Base-by-base conservation (phyloP, 2,113 vertebrate species). In the Catagonus wagneri region DNA sequence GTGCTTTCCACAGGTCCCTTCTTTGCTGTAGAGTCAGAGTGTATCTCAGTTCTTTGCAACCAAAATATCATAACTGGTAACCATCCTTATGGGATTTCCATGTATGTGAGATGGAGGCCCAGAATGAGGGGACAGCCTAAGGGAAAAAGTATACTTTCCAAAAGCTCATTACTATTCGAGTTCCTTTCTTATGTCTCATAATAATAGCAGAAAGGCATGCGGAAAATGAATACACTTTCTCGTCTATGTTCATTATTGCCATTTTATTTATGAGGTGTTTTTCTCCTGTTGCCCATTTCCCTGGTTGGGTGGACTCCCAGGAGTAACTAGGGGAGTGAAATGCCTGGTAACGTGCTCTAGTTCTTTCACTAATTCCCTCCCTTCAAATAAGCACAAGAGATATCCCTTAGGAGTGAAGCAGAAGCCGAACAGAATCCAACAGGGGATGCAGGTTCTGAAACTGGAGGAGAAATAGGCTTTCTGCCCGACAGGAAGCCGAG, bases 181-280 rank as follows among this genome's bases (percentile, higher is more conserved):
- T 13, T 75, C 86, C 63, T 22, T 80, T 50, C 44, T 97, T 86
- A 72, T 71, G 68, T 56, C 69, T 96, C 80, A 78, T 83, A 91
- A 79, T 78, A 69, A 69, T 29, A 94, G 29, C 4, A 91, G 44
- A 89, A 76, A 71, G 27, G 7, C 17, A 81, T 25, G 83, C 4
- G 60, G 39, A 94, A 94, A 83, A 71, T 27, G 9, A 39, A 88
- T n/a, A 16, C 3, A 81, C 32, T 44, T 88, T 58, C 50, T 52
- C 65, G 72, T 76, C 1, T 44, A 22, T 25, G 10, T 72, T 92
- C 75, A 61, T 74, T 68, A 54, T 23, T 88, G 34, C 65, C n/a
- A 15, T 39, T 7, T 3, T 63, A 17, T 0, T 3, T 44, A 50
- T n/a, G 14, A 87, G 17, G 13, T 11, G 74, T 39, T 32, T 69